Conservation (phyloP, 2,113 vertebrate genomes). For the Laticauda colubrina region DNA sequence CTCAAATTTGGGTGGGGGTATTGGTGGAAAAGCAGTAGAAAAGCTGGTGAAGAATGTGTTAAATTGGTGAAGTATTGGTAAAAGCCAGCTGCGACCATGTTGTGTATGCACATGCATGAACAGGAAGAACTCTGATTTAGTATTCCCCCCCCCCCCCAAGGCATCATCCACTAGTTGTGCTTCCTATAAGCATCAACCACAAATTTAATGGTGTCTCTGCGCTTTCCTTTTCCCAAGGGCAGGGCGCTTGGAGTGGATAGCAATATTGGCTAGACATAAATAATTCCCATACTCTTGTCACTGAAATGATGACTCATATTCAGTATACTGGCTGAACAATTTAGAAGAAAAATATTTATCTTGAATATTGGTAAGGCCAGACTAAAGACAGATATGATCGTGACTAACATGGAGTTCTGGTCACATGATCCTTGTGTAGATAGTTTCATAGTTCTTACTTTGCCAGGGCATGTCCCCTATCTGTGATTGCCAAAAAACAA, state of each 20-base stretch:
- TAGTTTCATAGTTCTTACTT: neutral
- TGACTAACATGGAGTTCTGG: neutral
- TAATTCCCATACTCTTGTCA: neutral
- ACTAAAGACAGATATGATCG: neutral
- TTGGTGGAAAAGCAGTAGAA: slow-evolving; percentile 59
- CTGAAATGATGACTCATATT: neutral
- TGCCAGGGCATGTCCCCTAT: neutral
- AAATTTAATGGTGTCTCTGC: slow-evolving; percentile 43
- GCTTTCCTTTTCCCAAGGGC: slow-evolving; percentile 16
- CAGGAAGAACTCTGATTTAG: slow-evolving; percentile 7
- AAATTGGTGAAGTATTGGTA: slow-evolving; percentile 27
- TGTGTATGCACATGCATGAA: rapidly evolving
- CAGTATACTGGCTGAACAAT: slow-evolving; percentile 7
- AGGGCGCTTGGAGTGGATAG: slow-evolving; percentile 18
- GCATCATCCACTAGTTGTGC: slow-evolving; percentile 32
- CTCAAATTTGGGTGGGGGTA: slow-evolving; percentile 50
- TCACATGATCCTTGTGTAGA: neutral
- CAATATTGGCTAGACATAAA: slow-evolving; percentile 22
- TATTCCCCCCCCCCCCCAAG: slow-evolving; percentile 11
- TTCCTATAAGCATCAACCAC: slow-evolving; percentile 7
- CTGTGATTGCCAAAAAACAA: neutral
- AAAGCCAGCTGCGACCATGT: neutral
- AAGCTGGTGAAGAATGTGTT: slow-evolving; percentile 40
- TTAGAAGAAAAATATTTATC: neutral
- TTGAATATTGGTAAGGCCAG: neutral